Base-by-base conservation (phyloP, 2,797 vertebrate species). In the Acanthurus lineatus region DNA sequence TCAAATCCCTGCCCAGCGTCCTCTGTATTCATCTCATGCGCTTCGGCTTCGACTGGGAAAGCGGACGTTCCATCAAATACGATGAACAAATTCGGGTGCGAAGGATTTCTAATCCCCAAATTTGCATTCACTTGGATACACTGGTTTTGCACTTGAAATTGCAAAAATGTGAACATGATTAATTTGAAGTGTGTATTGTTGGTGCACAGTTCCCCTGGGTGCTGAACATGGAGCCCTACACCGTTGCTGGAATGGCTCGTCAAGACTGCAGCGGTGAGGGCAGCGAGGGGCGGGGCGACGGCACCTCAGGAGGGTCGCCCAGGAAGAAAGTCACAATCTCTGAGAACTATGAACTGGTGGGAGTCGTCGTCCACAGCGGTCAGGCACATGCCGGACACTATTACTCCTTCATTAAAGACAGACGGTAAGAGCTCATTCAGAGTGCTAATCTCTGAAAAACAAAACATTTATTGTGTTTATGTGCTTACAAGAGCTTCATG, bases 41-140 rank as follows among this genome's bases (percentile, higher is more conserved):
- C 76, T 99, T 99, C 58, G 98, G 98, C 86, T 99, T 99, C 65
- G 98, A 99, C 81, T 99, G 98, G 98, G 98, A 99, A 82, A 99
- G 98, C 0, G 98, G 97, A 1, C 97, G 98, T 32, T 99, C 98
- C 85, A 99, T 99, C 88, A 99, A 99, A 93, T 99, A 99, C 0
- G 98, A 99, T 70, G 98, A 99, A 76, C 98, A 99, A 92, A 99
- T 99, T 80, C 94, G 96, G 95, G 98, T 99, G 96, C 86, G 81
- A 38, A 67, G 14, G 8, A 6, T 66, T 64, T 71, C 10, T 40
- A 0, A 65, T 67, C 25, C 20, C 25, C 16, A 10, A 16, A 47
- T 16, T 4, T 69, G 0, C 25, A 4, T 9, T 28, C 35, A 63
- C 8, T 1, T 0, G 1, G 9, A 56, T 6, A 17, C 9, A 32